Conservation (phyloP, 2,113 vertebrate genomes). For the Varanus salvator region DNA sequence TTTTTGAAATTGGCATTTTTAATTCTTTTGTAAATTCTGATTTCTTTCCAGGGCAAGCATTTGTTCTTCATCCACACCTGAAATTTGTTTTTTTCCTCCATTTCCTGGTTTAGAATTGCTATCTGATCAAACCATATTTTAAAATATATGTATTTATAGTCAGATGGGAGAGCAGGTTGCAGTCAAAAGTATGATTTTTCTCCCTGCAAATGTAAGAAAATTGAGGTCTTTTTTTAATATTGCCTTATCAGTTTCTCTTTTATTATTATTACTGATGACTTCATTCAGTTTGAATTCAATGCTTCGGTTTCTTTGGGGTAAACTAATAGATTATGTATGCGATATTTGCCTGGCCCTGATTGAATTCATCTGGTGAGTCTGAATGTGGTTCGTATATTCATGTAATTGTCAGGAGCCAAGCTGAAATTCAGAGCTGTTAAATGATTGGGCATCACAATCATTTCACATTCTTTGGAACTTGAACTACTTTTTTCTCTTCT, state of each 20-base stretch:
- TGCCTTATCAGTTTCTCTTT: constrained; percentile 76
- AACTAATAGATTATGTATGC: constrained; percentile 88
- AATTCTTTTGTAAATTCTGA: constrained; percentile 64
- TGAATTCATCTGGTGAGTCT: constrained; percentile 84
- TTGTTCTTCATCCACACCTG: constrained; percentile 67
- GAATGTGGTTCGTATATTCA: constrained; percentile 77
- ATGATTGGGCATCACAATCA: constrained; percentile 62
- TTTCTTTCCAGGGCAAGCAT: constrained; percentile 72
- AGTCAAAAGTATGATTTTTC: constrained; percentile 71
- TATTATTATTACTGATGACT: constrained; percentile 81
- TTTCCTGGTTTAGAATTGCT: constrained; percentile 70
- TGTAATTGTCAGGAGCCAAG: constrained; percentile 75
- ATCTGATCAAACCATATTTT: constrained; percentile 81
- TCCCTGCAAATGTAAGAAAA: constrained; percentile 71
- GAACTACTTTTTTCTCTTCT: constrained; percentile 45
- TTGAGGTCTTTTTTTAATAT: constrained; percentile 73
- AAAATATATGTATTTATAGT: constrained; percentile 78
- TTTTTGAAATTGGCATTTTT: constrained; percentile 54
- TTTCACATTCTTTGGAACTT: constrained; percentile 58
- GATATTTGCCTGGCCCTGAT: constrained; percentile 81
- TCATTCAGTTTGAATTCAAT: constrained; percentile 84
- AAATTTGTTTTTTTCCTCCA: constrained; percentile 71
- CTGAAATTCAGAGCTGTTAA: constrained; percentile 78
- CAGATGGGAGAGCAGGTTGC: constrained; percentile 77
- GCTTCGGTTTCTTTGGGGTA: constrained; percentile 82